Conservation (phyloP, 2,888 invertebrate genomes). For the Morinoia aosen region DNA sequence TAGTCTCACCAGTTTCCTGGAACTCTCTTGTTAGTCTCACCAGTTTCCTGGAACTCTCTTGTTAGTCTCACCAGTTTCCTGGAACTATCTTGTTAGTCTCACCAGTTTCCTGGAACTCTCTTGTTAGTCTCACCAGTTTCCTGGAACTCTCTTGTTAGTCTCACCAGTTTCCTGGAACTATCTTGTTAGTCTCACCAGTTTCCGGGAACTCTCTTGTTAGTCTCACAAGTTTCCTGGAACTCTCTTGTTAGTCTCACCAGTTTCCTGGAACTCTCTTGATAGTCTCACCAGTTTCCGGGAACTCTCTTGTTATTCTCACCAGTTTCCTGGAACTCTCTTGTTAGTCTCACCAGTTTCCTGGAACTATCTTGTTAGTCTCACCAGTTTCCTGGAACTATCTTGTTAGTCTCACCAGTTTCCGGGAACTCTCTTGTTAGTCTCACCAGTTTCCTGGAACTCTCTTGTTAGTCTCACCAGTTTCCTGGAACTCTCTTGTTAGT, state of each 20-base stretch:
- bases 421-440: too few species aligned
- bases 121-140: constrained; percentile 71
- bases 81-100: constrained; percentile 68
- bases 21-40: constrained; percentile 71
- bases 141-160: constrained; percentile 71
- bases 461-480: constrained; percentile 71
- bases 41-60: constrained; percentile 73
- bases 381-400: constrained; percentile 73
- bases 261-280: constrained; percentile 72
- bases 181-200: constrained; percentile 70
- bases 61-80: background rate
- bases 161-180: constrained; percentile 74
- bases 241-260: constrained; percentile 69
- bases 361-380: constrained; percentile 70
- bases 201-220: constrained; percentile 72
- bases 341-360: constrained; percentile 72
- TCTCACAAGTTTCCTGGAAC: too few species aligned
- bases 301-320: constrained; percentile 69
- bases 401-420: background rate
- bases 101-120: constrained; percentile 73
- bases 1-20: constrained; percentile 72
- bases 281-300: background rate
- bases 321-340: constrained; percentile 73
- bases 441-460: constrained; percentile 74
- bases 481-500: constrained; percentile 71